Conservation (phyloP, 2,113 vertebrate species). For the Chitala chitala region DNA sequence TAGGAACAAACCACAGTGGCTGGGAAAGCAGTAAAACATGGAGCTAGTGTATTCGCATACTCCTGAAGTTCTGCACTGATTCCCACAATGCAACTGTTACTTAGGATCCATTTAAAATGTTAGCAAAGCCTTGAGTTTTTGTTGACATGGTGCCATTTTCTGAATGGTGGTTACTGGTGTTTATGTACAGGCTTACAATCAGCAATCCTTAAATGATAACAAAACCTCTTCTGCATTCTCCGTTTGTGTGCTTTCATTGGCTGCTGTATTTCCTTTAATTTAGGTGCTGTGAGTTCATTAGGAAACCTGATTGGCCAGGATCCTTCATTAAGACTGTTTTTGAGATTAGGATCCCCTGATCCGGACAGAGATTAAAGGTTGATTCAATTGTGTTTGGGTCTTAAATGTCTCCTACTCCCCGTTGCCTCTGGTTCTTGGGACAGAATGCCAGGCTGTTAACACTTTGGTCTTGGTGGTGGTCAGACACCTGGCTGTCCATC, state of each 20-base stretch:
- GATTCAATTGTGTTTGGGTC: background rate
- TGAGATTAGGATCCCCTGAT: background rate
- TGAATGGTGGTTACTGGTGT: background rate
- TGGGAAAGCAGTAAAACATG: background rate
- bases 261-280: background rate
- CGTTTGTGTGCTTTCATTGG: background rate
- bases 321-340: background rate
- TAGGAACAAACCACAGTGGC: background rate
- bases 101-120: background rate
- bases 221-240: background rate
- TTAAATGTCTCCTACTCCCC: background rate
- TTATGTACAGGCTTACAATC: background rate
- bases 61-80: background rate
- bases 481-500: conserved; percentile 4
- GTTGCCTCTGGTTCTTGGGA: background rate
- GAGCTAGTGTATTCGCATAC: background rate
- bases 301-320: background rate
- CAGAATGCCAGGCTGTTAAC: background rate
- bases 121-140: conserved; percentile 2
- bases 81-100: conserved; percentile 4
- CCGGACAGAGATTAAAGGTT: background rate
- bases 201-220: background rate
- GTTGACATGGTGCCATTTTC: background rate
- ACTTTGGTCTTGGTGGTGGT: background rate
- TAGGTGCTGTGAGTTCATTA: background rate